These are phyloP conservation scores for Erythrolamprus reginae DNA, from an alignment of 2,113 vertebrate genomes.

Conservation along the genomic window DNA sequence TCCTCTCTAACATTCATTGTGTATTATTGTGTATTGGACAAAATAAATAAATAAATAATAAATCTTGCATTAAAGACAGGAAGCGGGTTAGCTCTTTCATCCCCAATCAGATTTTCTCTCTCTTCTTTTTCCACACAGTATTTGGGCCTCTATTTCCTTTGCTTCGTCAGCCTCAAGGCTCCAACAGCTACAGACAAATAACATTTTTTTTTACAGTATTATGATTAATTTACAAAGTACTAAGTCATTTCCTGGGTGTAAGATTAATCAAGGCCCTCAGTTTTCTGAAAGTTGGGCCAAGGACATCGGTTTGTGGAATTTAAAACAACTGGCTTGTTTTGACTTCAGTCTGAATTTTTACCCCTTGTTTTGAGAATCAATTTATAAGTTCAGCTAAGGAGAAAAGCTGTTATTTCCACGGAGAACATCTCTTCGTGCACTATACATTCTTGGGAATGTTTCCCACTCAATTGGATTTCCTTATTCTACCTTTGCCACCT, in stretches of 20 bases:
- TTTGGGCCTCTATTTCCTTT: neutral
- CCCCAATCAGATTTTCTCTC: constrained; percentile 3
- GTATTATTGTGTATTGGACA: too few species aligned
- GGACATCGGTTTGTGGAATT: neutral
- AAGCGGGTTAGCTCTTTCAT: constrained; percentile 21
- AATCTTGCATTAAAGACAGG: constrained; percentile 22
- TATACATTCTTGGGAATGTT: neutral
- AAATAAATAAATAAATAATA: too few species aligned
- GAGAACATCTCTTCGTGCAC: neutral
- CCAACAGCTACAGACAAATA: constrained; percentile 13
- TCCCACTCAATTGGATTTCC: constrained; percentile 1
- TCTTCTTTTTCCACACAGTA: neutral
- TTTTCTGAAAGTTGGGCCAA: constrained; percentile 1
- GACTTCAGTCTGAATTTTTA: neutral
- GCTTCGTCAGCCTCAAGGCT: neutral
- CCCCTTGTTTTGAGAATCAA: neutral
- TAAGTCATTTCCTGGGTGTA: neutral
- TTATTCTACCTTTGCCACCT: neutral
- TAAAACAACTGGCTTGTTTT: constrained; percentile 11
- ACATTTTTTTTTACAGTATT: neutral
- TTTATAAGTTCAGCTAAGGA: neutral
- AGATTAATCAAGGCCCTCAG: neutral
- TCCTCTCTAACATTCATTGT: too few species aligned
- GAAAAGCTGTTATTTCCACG: neutral
- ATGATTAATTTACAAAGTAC: neutral